These are phyloP conservation scores for Bradypodion ventrale DNA, from an alignment of 2,797 vertebrate species.

Conservation along the genomic window DNA sequence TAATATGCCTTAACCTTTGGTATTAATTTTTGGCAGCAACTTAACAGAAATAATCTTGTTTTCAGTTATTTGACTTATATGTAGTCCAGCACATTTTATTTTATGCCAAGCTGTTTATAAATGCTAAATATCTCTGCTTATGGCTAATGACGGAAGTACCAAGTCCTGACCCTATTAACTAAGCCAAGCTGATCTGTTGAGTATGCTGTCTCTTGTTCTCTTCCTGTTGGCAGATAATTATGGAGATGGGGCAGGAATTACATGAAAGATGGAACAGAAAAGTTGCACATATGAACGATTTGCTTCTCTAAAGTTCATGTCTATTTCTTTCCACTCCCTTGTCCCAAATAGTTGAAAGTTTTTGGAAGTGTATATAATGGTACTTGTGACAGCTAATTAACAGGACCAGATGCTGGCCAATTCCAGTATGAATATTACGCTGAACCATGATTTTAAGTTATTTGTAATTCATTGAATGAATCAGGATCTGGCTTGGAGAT, in stretches of 20 bases:
- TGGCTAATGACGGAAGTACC: neutral
- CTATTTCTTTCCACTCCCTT: neutral
- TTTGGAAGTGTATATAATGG: neutral
- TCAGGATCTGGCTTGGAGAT: neutral
- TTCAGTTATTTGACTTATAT: constrained; percentile 21
- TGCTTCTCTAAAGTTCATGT: neutral
- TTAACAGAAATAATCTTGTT: constrained; percentile 22
- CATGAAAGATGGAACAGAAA: neutral
- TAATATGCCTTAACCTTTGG: neutral
- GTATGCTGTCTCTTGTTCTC: neutral
- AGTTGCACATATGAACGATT: neutral
- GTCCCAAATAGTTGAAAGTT: neutral
- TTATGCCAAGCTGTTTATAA: constrained; percentile 6
- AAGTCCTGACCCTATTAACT: neutral
- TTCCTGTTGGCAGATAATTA: neutral
- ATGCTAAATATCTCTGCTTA: neutral
- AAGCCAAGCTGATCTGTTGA: neutral
- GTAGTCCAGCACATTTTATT: constrained; percentile 21
- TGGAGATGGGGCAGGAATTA: neutral
- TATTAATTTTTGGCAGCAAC: constrained; percentile 12
- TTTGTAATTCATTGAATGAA: neutral
- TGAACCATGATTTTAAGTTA: neutral
- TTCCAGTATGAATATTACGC: neutral
- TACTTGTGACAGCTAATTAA: neutral
- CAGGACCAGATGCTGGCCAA: neutral